Evolutionary conservation across 2,113 vertebrate species (phyloP), one percentile per base, ranked within the genome.

Genomic region (Heloderma charlesbogerti): DNA sequence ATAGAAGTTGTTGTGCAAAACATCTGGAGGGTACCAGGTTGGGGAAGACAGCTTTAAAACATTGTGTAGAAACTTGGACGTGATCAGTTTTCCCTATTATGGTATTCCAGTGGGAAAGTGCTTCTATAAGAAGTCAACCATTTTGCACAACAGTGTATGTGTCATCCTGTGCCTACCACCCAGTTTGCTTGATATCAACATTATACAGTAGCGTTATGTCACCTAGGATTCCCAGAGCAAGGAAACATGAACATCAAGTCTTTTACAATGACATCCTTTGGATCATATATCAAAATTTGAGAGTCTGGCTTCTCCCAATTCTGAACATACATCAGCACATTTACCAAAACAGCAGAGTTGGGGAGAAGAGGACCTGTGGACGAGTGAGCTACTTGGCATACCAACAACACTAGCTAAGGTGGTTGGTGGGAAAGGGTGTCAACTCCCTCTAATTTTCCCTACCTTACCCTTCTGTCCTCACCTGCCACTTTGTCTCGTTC

Each of bases 391-490:
- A 67, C 75, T 69, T 57, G 74, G 29, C n/a, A 27, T 77, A n/a
- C 10, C 3, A 77, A 10, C 37, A 66, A 60, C 29, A 7, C 51
- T 79, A 66, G 22, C 78, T 51, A 18, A n/a, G 66, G 7, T n/a
- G 60, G 0, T 6, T 0, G 0, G 74, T 51, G 16, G 18, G n/a
- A 16, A 0, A 34, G 22, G 27, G 43, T 54, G 18, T 43, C n/a
- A 25, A 66, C 16, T 57, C 67, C 69, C 84, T 79, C n/a, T 10
- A 13, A 45, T 40, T 2, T 37, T 54, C 0, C 31, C 29, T 0
- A 0, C 16, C 12, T 0, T 1, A 0, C 0, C 1, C 0, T 4
- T 0, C 1, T 0, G 0, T 34, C 20, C 95, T 96, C 77, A 92
- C 43, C 75, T 0, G 0, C 6, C 78, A 43, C 74, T 25, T 34